Evolutionary conservation across 2,797 vertebrate species (phyloP).

Genomic region (Apodemus agrarius): DNA sequence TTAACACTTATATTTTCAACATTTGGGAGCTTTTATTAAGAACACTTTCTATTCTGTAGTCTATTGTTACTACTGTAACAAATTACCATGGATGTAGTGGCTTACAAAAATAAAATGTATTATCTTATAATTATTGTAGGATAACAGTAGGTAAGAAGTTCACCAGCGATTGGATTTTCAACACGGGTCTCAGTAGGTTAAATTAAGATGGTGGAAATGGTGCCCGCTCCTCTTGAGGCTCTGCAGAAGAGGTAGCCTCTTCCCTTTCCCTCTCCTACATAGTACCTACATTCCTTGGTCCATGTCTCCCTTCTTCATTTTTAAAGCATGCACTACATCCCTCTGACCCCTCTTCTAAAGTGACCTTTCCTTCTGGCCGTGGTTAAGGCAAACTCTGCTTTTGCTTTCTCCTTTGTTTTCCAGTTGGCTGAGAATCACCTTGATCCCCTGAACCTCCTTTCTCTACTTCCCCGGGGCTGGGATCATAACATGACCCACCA

Average conservation of each 20-base stretch:
- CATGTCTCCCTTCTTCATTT: background rate
- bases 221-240: background rate
- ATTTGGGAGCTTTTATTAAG: slow-evolving; percentile 4
- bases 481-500: background rate
- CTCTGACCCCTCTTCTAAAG: background rate
- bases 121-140: background rate
- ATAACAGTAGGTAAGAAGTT: background rate
- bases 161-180: background rate
- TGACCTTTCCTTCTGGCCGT: background rate
- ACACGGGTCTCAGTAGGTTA: background rate
- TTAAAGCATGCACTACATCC: background rate
- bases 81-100: background rate
- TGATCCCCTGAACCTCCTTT: background rate
- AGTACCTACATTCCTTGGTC: background rate
- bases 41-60: background rate
- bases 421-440: background rate
- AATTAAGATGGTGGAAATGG: background rate
- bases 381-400: background rate
- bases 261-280: background rate
- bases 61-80: background rate
- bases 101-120: background rate
- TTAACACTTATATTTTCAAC: background rate
- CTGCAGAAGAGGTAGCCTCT: background rate
- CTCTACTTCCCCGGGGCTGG: background rate
- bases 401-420: background rate